phyloP scores from a whole-genome alignment of 1,140 invertebrate species.

The Drosophila kanapiae region DNA sequence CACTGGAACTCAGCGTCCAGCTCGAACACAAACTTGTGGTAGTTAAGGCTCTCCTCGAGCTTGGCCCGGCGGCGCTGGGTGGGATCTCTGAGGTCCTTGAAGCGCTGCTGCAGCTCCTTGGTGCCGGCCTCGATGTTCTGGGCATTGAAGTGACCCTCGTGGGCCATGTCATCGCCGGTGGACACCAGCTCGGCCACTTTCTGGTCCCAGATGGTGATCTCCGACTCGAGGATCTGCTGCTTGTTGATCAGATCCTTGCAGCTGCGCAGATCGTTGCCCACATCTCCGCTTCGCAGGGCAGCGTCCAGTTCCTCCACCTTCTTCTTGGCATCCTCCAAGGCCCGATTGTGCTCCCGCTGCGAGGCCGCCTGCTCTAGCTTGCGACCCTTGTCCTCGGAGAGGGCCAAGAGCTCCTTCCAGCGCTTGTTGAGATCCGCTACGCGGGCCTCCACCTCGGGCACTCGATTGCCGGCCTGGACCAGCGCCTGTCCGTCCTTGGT shows the following conservation, averaged over 20 bases:
- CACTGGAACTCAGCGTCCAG: slow-evolving; percentile 97
- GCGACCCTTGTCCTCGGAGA: slow-evolving; percentile 93
- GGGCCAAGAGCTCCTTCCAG: slow-evolving; percentile 90
- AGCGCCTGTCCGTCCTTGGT: slow-evolving; percentile 92
- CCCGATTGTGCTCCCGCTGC: slow-evolving; percentile 85
- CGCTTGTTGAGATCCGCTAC: slow-evolving; percentile 90
- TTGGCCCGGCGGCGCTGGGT: slow-evolving; percentile 89
- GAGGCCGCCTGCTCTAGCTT: slow-evolving; percentile 88
- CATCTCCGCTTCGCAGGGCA: slow-evolving; percentile 91
- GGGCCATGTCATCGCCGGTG: slow-evolving; percentile 95
- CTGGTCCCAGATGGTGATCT: slow-evolving; percentile 91
- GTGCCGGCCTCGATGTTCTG: slow-evolving; percentile 93
- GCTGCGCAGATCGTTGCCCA: slow-evolving; percentile 93
- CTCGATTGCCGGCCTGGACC: slow-evolving; percentile 90
- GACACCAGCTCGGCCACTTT: slow-evolving; percentile 91
- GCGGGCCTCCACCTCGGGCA: slow-evolving; percentile 88
- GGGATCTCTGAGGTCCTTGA: slow-evolving; percentile 88
- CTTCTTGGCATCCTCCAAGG: slow-evolving; percentile 92
- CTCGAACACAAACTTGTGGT: slow-evolving; percentile 97
- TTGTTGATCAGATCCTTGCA: slow-evolving; percentile 95
- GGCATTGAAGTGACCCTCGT: slow-evolving; percentile 97
- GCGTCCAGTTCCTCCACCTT: slow-evolving; percentile 93
- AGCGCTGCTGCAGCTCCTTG: slow-evolving; percentile 89
- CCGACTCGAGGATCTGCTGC: slow-evolving; percentile 93
- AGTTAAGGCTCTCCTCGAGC: slow-evolving; percentile 93